Evolutionary conservation across 30 jellyfish, hydroid and myxozoan species (phyloP).

Genomic region (Clytia hemisphaerica): DNA sequence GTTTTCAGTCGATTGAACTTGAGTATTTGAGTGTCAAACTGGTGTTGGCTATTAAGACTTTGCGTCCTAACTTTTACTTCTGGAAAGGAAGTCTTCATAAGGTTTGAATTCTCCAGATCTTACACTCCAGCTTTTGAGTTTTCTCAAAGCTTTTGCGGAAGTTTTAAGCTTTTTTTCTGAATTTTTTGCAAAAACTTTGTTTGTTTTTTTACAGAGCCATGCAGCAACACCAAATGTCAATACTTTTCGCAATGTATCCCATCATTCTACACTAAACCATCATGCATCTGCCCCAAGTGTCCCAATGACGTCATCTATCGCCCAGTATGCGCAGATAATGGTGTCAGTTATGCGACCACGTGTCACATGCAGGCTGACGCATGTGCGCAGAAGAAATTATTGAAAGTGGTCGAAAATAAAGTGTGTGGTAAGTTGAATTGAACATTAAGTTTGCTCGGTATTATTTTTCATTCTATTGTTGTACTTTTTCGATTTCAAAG

Average conservation of each 20-base stretch:
- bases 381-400: background rate
- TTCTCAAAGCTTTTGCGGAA: background rate
- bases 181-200: too few species aligned
- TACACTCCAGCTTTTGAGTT: background rate
- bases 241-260: slow-evolving; percentile 41
- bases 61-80: background rate
- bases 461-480: too few species aligned
- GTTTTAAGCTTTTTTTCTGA: background rate
- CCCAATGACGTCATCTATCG: background rate
- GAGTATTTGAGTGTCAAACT: too few species aligned
- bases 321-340: slow-evolving; percentile 70
- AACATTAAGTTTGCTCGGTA: too few species aligned
- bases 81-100: background rate
- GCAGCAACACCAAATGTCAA: slow-evolving; percentile 40
- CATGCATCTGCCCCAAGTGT: slow-evolving; percentile 42
- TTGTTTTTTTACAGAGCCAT: slow-evolving; percentile 51
- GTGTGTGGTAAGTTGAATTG: too few species aligned
- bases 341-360: slow-evolving; percentile 62
- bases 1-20: background rate
- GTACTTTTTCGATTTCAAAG: too few species aligned
- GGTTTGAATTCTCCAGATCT: background rate
- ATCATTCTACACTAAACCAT: background rate
- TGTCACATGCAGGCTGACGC: background rate
- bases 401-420: too few species aligned
- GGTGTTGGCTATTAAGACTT: too few species aligned